Percentiles rank a stretch among this genome's conserved stretches.
These are phyloP conservation scores for Palythoa heliodiscus DNA, from an alignment of 92 coral and sea anemone species.

Conservation along the genomic window DNA sequence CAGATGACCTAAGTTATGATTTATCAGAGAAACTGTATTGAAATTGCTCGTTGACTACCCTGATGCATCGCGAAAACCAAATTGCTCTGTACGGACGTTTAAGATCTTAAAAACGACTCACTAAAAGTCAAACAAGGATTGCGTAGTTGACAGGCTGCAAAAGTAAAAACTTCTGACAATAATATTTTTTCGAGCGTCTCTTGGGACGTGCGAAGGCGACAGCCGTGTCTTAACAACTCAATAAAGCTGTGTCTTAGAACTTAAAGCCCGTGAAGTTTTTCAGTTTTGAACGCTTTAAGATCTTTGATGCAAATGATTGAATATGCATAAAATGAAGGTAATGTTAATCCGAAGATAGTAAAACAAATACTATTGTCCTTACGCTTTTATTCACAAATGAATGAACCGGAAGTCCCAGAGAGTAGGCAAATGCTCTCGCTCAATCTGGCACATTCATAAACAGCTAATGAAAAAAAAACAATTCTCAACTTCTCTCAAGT, in stretches of 20 bases:
- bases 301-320: conserved; percentile 57
- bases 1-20: neutral
- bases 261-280: neutral
- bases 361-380: conserved; percentile 80
- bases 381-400: conserved; percentile 71
- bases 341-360: conserved; percentile 71
- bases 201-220: neutral
- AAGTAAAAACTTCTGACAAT: conserved; percentile 7
- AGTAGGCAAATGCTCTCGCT: conserved; percentile 58
- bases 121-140: neutral
- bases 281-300: neutral
- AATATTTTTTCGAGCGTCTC: conserved; percentile 30
- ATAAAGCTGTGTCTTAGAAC: neutral
- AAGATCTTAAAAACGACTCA: neutral
- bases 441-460: conserved; percentile 67
- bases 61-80: neutral
- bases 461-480: conserved; percentile 23
- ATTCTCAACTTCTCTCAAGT: neutral
- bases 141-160: conserved; percentile 5
- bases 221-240: neutral
- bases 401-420: conserved; percentile 85
- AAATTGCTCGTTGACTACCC: neutral
- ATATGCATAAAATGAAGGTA: conserved; percentile 63
- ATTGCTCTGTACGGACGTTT: neutral
- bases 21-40: neutral